phyloP scores from a whole-genome alignment of 2,888 invertebrate species.

The Diogma glabrata region DNA sequence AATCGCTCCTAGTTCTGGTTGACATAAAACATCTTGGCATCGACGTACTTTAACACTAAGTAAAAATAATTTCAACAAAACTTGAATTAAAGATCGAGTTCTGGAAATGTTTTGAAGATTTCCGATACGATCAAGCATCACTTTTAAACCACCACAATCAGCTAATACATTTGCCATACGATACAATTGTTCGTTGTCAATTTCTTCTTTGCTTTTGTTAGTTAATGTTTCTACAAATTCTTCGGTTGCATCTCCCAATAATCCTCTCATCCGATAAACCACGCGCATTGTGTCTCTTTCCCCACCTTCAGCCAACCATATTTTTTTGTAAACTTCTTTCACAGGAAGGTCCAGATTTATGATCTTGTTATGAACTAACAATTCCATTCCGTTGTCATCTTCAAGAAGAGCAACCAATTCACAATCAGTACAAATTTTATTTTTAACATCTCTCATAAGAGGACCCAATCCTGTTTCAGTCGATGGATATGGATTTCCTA shows the following conservation, averaged over 20 bases:
- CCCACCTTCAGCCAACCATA: conserved; percentile 79
- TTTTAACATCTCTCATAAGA: conserved; percentile 96
- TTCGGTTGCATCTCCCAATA: conserved; percentile 96
- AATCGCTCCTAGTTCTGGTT: conserved; percentile 73
- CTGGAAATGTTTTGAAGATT: conserved; percentile 77
- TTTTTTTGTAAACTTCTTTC: conserved; percentile 75
- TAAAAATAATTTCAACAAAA: conserved; percentile 78
- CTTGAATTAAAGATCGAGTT: conserved; percentile 77
- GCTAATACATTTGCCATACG: conserved; percentile 78
- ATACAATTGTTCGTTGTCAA: conserved; percentile 91
- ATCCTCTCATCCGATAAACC: conserved; percentile 93
- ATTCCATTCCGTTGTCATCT: conserved; percentile 97
- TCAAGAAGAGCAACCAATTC: conserved; percentile 95
- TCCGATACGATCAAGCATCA: conserved; percentile 72
- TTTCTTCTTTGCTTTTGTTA: conserved; percentile 69
- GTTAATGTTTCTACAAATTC: conserved; percentile 94
- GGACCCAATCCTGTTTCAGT: conserved; percentile 91
- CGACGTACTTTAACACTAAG: conserved; percentile 82
- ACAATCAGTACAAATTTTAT: conserved; percentile 96
- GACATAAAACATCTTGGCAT: conserved; percentile 80
- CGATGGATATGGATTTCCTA: conserved; percentile 95
- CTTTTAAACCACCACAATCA: conserved; percentile 60
- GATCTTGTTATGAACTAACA: conserved; percentile 95
- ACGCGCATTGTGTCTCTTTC: conserved; percentile 95
- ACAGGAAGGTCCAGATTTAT: conserved; percentile 94